A percentile compares a stretch with the other conserved stretches of the same genome.
These are phyloP conservation scores for Odiellus spinosus DNA, from an alignment of 2,888 invertebrate genomes.

Conservation along the genomic window DNA sequence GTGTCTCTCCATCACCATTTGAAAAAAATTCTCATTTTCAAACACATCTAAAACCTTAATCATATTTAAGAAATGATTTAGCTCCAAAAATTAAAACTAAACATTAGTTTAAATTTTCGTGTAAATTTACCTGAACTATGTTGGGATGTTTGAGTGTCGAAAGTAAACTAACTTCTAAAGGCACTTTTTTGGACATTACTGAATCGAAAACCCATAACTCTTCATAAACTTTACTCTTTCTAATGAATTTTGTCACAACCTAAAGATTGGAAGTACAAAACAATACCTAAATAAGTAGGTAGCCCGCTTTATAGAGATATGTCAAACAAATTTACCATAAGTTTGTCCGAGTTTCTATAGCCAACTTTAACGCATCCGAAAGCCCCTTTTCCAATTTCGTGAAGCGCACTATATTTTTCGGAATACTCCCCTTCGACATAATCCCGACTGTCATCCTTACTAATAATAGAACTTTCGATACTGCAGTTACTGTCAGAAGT, in stretches of 20 bases:
- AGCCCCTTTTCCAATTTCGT: constrained; percentile 54
- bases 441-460: neutral
- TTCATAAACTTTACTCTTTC: constrained; percentile 48
- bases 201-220: constrained; percentile 46
- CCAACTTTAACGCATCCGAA: constrained; percentile 56
- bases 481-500: too few species aligned
- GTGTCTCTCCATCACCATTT: constrained; percentile 61
- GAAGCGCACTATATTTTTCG: constrained; percentile 40
- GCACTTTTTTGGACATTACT: constrained; percentile 38
- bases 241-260: constrained; percentile 54
- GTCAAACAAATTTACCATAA: constrained; percentile 33
- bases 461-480: too few species aligned
- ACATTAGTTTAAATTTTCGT: too few species aligned
- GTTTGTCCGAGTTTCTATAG: constrained; percentile 41
- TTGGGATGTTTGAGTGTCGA: constrained; percentile 47
- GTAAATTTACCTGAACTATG: constrained; percentile 42
- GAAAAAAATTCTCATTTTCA: constrained; percentile 51
- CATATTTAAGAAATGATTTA: too few species aligned
- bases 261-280: constrained; percentile 19
- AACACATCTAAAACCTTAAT: constrained; percentile 48
- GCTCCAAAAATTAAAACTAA: constrained; percentile 4
- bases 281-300: neutral
- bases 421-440: constrained; percentile 30
- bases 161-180: constrained; percentile 49
- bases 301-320: too few species aligned